Percentiles rank a stretch among this genome's conserved stretches.
phyloP scores from a whole-genome alignment of 1,140 invertebrate species.

The Tetramorium simillimum region DNA sequence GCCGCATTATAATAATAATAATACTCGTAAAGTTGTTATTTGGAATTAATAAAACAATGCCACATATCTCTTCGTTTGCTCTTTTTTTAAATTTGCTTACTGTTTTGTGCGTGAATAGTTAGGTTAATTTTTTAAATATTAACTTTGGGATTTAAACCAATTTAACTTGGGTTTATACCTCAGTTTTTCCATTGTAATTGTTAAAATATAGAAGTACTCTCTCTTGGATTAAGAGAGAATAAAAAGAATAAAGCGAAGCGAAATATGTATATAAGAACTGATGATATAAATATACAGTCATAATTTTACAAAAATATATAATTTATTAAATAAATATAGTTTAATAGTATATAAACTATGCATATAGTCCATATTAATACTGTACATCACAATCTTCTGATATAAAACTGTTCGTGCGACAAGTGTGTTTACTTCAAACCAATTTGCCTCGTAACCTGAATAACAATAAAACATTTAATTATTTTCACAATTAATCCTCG shows the following conservation, averaged over 20 bases:
- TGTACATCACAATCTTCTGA: constrained; percentile 69
- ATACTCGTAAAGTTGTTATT: constrained; percentile 78
- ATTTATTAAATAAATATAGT: constrained; percentile 74
- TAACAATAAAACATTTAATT: constrained; percentile 55
- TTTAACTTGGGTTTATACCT: background rate
- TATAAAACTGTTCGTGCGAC: constrained; percentile 41
- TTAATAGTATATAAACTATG: constrained; percentile 63
- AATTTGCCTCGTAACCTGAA: constrained; percentile 87
- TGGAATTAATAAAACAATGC: constrained; percentile 76
- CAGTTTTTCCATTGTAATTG: background rate
- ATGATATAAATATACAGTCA: constrained; percentile 32
- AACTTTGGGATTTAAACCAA: background rate
- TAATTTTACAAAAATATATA: constrained; percentile 64
- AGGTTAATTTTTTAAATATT: background rate
- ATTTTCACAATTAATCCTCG: background rate
- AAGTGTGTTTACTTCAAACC: constrained; percentile 86
- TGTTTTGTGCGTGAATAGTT: background rate
- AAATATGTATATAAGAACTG: constrained; percentile 15
- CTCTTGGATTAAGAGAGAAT: constrained; percentile 4
- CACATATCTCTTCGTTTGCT: background rate
- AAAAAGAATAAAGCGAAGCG: constrained; percentile 8
- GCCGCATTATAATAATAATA: constrained; percentile 69
- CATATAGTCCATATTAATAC: constrained; percentile 74
- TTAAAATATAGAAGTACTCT: constrained; percentile 43
- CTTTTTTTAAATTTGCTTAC: constrained; percentile 26